phyloP scores from a whole-genome alignment of 2,797 vertebrate genomes.

The Cottoperca gobio region DNA sequence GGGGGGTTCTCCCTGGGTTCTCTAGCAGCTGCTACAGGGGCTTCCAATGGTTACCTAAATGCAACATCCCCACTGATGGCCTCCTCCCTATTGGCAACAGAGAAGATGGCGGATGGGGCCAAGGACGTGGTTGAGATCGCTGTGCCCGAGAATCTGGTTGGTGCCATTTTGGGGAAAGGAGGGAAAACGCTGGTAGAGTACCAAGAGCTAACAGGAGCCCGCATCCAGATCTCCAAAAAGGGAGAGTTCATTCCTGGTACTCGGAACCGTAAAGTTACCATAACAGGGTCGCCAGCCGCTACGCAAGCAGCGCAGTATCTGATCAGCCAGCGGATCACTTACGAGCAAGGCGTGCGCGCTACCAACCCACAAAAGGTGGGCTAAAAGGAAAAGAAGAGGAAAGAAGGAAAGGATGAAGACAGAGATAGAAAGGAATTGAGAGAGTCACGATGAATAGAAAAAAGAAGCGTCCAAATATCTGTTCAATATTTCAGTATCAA shows the following conservation, averaged over 20 bases:
- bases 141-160: constrained; percentile 96
- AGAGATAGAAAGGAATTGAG: constrained; percentile 79
- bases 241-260: constrained; percentile 98
- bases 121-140: constrained; percentile 98
- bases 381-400: constrained; percentile 84
- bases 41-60: constrained; percentile 93
- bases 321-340: constrained; percentile 98
- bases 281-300: constrained; percentile 94
- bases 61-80: constrained; percentile 91
- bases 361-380: constrained; percentile 98
- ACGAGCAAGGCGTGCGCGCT: constrained; percentile 96
- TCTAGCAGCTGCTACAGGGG: constrained; percentile 89
- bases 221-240: constrained; percentile 98
- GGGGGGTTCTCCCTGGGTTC: constrained; percentile 92
- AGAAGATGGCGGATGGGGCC: constrained; percentile 92
- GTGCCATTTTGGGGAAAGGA: constrained; percentile 96
- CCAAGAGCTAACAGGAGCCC: constrained; percentile 96
- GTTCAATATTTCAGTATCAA: constrained; percentile 85
- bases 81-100: constrained; percentile 91
- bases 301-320: constrained; percentile 97
- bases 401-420: constrained; percentile 81
- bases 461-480: constrained; percentile 84
- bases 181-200: constrained; percentile 98
- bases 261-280: constrained; percentile 97
- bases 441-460: constrained; percentile 78